These are phyloP conservation scores for Conistra vaccinii DNA, from an alignment of 2,888 invertebrate species.

Conservation along the genomic window DNA sequence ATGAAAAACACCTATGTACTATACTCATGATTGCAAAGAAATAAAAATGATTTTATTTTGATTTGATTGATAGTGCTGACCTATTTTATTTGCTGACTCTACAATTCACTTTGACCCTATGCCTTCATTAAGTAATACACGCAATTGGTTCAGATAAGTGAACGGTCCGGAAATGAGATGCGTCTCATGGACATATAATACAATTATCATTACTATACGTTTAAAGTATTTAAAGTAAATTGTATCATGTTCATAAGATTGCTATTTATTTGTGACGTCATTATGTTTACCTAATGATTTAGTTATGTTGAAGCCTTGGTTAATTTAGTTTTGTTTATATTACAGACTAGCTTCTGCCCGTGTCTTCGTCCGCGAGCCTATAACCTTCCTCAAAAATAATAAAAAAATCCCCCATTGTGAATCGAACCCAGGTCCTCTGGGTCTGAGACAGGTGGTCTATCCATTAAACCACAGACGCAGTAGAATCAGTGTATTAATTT, in stretches of 20 bases:
- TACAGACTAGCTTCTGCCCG: too few relatives aligned
- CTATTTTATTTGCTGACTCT: background rate
- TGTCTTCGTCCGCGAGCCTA: too few relatives aligned
- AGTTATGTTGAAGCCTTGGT: background rate
- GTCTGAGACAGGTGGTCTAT: too few relatives aligned
- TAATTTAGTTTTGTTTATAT: too few relatives aligned
- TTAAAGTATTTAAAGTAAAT: conserved; percentile 15
- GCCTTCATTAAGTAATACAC: conserved; percentile 9
- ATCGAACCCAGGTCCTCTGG: too few relatives aligned
- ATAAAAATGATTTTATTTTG: too few relatives aligned
- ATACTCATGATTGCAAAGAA: too few relatives aligned
- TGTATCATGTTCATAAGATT: conserved; percentile 9
- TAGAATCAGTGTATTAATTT: too few relatives aligned
- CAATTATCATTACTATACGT: conserved; percentile 8
- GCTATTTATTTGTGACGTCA: conserved; percentile 20
- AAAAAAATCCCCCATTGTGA: too few relatives aligned
- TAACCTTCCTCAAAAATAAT: too few relatives aligned
- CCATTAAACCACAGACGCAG: too few relatives aligned
- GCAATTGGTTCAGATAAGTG: conserved; percentile 35
- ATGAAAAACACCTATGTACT: too few relatives aligned
- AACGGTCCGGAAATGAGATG: conserved; percentile 42
- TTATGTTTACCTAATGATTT: background rate
- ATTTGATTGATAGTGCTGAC: background rate
- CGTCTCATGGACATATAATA: conserved; percentile 42
- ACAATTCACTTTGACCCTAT: conserved; percentile 48